Evolutionary conservation across 2,797 vertebrate species (phyloP).

Genomic region (Amazonetta brasiliensis): DNA sequence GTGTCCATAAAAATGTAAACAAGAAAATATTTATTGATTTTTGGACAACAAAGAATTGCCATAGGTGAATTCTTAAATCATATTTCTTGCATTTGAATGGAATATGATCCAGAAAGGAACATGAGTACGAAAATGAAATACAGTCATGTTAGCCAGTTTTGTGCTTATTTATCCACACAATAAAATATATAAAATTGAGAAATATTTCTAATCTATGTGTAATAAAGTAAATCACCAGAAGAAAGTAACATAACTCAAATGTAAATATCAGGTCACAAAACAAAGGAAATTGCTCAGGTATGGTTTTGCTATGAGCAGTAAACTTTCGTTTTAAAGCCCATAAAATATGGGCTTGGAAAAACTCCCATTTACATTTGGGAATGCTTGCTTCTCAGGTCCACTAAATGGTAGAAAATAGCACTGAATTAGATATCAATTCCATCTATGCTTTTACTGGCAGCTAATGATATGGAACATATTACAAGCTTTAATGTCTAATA

Average conservation of each 20-base stretch:
- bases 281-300: not conserved
- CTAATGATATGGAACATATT: not conserved
- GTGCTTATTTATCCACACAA: not conserved
- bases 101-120: not conserved
- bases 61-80: not conserved
- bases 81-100: not conserved
- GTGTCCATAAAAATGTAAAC: not conserved
- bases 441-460: not conserved
- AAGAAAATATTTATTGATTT: not conserved
- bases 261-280: not conserved
- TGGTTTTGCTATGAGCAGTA: not conserved
- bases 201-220: not conserved
- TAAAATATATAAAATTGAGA: not conserved
- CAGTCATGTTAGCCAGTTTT: not conserved
- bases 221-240: not conserved
- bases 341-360: not conserved
- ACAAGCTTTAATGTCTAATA: not conserved
- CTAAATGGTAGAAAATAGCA: slow-evolving; percentile 36
- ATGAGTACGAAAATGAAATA: not conserved
- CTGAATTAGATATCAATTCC: slow-evolving; percentile 5
- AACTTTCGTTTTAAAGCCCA: not conserved
- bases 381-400: not conserved
- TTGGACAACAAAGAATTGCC: not conserved
- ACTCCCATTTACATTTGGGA: slow-evolving; percentile 4
- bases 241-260: not conserved